Evolutionary conservation across 1,140 invertebrate genomes (phyloP).

Genomic region (Papilio helenus): DNA sequence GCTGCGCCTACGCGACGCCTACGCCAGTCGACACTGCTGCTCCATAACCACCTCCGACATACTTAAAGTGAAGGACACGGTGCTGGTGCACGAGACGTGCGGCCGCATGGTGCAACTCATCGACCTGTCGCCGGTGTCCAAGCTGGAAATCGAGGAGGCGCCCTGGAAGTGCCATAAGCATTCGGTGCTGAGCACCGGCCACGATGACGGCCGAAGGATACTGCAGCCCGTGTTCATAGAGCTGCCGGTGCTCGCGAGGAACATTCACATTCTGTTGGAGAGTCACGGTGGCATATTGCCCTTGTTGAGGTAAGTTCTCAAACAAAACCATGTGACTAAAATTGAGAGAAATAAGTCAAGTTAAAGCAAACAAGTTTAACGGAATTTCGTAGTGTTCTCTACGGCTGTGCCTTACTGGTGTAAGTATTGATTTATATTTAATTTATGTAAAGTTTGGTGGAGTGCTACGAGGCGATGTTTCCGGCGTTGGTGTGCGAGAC

Average conservation of each 20-base stretch:
- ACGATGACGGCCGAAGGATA: conserved; percentile 87
- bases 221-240: conserved; percentile 88
- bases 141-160: conserved; percentile 70
- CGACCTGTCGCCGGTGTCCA: conserved; percentile 63
- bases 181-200: conserved; percentile 76
- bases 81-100: conserved; percentile 71
- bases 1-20: conserved; percentile 92
- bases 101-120: conserved; percentile 88
- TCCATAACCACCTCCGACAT: conserved; percentile 91
- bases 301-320: conserved; percentile 62
- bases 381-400: too few species aligned
- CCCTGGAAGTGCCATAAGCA: conserved; percentile 85
- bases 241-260: conserved; percentile 85
- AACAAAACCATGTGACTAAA: too few species aligned
- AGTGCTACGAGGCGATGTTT: conserved; percentile 90
- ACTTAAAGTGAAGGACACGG: conserved; percentile 89
- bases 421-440: too few species aligned
- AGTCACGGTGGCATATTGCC: conserved; percentile 72
- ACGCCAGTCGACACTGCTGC: conserved; percentile 90
- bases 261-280: conserved; percentile 86
- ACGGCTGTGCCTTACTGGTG: too few species aligned
- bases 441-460: conserved; percentile 85
- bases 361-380: too few species aligned
- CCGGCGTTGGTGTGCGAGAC: conserved; percentile 81
- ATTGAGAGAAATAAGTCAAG: too few species aligned